Evolutionary conservation across 2,113 vertebrate species (phyloP).

Genomic region (Periophthalmodon schlosseri): DNA sequence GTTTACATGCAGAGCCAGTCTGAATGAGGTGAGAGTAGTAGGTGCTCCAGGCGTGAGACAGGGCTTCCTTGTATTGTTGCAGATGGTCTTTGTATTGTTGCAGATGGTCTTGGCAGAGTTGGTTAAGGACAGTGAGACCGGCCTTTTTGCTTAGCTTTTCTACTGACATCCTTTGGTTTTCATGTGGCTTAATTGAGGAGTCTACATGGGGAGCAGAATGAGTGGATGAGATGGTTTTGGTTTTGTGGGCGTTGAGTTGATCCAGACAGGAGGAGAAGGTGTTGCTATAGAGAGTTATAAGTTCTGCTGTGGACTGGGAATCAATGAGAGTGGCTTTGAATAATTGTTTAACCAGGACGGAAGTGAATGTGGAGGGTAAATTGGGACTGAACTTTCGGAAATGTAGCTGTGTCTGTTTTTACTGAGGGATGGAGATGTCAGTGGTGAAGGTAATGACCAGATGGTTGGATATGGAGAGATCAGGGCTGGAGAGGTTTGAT

Average conservation of each 20-base stretch:
- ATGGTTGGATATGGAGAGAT: background rate
- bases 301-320: background rate
- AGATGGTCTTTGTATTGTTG: background rate
- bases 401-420: background rate
- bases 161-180: background rate
- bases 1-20: too few relatives aligned
- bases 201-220: background rate
- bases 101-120: background rate
- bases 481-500: background rate
- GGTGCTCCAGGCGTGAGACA: background rate
- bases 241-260: background rate
- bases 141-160: background rate
- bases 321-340: background rate
- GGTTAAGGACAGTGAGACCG: background rate
- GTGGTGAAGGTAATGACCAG: background rate
- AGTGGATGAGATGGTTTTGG: background rate
- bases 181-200: background rate
- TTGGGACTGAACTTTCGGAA: background rate
- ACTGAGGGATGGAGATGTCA: background rate
- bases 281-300: background rate
- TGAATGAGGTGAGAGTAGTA: background rate
- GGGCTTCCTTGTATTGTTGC: background rate
- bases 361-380: background rate
- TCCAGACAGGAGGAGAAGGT: background rate
- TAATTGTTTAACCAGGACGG: background rate